phyloP scores from a whole-genome alignment of 1,140 invertebrate genomes.

The Paraescarpia echinospica region DNA sequence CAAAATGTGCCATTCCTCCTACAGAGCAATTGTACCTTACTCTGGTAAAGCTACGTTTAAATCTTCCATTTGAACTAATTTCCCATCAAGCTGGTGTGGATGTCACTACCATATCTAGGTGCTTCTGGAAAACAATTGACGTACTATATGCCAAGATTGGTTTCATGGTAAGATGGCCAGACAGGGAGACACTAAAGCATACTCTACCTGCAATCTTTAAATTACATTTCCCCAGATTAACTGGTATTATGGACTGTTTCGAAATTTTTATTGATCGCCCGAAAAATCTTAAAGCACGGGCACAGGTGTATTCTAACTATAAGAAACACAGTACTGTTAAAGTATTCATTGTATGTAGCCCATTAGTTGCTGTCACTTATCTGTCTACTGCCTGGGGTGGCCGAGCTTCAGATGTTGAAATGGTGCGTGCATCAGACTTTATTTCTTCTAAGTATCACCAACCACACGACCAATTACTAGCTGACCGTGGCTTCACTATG shows the following conservation, averaged over 20 bases:
- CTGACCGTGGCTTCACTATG: conserved; percentile 33
- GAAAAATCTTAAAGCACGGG: conserved; percentile 28
- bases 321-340: conserved; percentile 36
- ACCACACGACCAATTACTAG: conserved; percentile 30
- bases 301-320: conserved; percentile 31
- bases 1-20: neutral
- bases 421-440: conserved; percentile 27
- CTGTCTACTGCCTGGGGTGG: conserved; percentile 36
- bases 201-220: conserved; percentile 30
- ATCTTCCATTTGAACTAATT: conserved; percentile 15
- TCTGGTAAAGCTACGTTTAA: conserved; percentile 19
- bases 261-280: conserved; percentile 38
- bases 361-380: conserved; percentile 32
- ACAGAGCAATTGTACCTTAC: conserved; percentile 12
- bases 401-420: conserved; percentile 33
- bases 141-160: conserved; percentile 11
- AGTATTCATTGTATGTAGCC: conserved; percentile 33
- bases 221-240: conserved; percentile 29
- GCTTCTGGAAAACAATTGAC: conserved; percentile 10
- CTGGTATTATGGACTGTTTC: conserved; percentile 37
- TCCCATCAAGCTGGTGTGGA: conserved; percentile 16
- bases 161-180: conserved; percentile 17
- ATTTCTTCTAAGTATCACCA: conserved; percentile 14
- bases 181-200: conserved; percentile 16
- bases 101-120: conserved; percentile 14